Evolutionary conservation across 2,797 vertebrate species (phyloP).

Genomic region (Sparus aurata): DNA sequence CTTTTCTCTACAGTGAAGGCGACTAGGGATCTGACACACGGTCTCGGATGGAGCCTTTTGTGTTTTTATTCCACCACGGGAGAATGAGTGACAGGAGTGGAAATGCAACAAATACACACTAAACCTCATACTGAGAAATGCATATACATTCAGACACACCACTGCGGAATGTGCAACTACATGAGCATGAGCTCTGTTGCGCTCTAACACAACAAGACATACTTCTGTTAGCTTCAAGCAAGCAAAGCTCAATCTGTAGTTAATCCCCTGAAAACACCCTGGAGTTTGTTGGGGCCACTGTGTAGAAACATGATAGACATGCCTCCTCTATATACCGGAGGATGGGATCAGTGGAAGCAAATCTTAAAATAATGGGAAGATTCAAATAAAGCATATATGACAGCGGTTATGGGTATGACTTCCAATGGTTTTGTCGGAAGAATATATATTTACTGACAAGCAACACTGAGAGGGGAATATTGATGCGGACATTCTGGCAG

Average conservation of each 20-base stretch:
- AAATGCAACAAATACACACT: constrained; percentile 71
- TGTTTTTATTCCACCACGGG: constrained; percentile 2
- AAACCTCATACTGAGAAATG: constrained; percentile 33
- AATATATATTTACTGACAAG: neutral
- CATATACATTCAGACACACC: constrained; percentile 36
- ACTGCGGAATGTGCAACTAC: constrained; percentile 10
- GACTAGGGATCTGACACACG: constrained; percentile 21
- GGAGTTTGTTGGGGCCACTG: constrained; percentile 34
- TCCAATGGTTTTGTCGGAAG: neutral
- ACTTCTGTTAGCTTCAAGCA: constrained; percentile 52
- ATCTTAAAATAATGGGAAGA: constrained; percentile 35
- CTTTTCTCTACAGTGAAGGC: neutral
- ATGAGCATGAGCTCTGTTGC: constrained; percentile 19
- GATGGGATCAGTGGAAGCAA: constrained; percentile 20
- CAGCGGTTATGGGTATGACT: constrained; percentile 3
- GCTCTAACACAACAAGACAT: constrained; percentile 26
- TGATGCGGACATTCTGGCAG: constrained; percentile 28
- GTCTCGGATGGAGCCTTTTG: constrained; percentile 29
- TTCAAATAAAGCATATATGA: constrained; percentile 11
- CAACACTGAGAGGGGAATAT: constrained; percentile 7
- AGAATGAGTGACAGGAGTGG: constrained; percentile 64
- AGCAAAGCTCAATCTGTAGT: constrained; percentile 40
- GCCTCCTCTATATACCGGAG: constrained; percentile 28
- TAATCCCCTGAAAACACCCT: constrained; percentile 59
- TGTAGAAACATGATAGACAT: constrained; percentile 32